Percentiles rank a stretch among this genome's conserved stretches.
phyloP scores from a whole-genome alignment of 2,888 invertebrate species.

The Pristionchus mayeri region DNA sequence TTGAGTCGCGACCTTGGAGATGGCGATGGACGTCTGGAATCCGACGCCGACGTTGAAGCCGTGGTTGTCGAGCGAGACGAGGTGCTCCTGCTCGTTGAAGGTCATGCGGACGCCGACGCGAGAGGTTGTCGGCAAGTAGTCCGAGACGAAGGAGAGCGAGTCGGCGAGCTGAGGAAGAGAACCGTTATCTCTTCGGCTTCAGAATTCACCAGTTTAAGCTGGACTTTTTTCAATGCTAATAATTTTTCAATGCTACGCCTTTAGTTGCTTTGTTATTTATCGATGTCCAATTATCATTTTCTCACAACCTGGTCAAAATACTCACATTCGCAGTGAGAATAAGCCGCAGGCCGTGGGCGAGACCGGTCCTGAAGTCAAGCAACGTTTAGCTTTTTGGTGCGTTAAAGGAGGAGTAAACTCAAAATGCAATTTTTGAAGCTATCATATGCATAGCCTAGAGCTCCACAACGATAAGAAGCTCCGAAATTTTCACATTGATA shows the following conservation, averaged over 20 bases:
- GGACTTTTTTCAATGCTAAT: too few relatives aligned
- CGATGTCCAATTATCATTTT: too few relatives aligned
- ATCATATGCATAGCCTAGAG: too few relatives aligned
- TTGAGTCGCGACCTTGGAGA: not conserved
- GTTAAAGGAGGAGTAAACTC: too few relatives aligned
- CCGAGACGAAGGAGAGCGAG: not conserved
- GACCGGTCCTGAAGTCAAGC: slow-evolving; percentile 6
- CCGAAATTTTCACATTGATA: too few relatives aligned
- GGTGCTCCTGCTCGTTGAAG: not conserved
- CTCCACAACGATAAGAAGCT: too few relatives aligned
- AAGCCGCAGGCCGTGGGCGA: slow-evolving; percentile 12
- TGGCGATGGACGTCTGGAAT: slow-evolving; percentile 26
- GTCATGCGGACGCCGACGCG: slow-evolving; percentile 44
- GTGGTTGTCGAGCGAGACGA: not conserved
- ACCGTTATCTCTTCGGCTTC: not conserved
- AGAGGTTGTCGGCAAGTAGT: slow-evolving; percentile 38
- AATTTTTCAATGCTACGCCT: too few relatives aligned
- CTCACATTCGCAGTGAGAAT: slow-evolving; percentile 47
- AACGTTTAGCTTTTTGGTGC: too few relatives aligned
- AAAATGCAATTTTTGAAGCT: too few relatives aligned
- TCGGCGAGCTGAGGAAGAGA: slow-evolving; percentile 1
- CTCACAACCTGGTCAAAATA: too few relatives aligned
- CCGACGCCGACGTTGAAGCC: slow-evolving; percentile 47
- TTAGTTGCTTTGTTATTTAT: too few relatives aligned
- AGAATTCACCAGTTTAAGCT: too few relatives aligned